Evolutionary conservation across 2,113 vertebrate species (phyloP).

Genomic region (Chrysemys picta): DNA sequence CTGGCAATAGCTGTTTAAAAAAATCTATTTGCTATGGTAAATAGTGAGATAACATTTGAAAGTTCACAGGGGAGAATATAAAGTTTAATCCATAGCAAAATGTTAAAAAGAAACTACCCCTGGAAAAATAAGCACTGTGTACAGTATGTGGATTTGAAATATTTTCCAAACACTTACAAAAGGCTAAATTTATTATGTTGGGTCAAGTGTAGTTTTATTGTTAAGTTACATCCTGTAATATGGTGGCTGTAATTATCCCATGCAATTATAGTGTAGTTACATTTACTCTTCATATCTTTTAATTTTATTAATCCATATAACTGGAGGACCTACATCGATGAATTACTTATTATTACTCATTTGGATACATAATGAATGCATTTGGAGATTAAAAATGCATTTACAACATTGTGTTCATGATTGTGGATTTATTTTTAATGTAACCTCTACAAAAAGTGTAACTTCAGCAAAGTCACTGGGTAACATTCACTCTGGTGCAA

Average conservation of each 20-base stretch:
- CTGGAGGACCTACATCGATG: neutral
- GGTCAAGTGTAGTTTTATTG: neutral
- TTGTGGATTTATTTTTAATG: neutral
- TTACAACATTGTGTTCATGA: neutral
- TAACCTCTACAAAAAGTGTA: neutral
- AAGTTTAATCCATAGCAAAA: too few species aligned
- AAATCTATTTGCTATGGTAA: neutral
- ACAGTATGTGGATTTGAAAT: neutral
- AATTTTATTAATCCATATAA: neutral
- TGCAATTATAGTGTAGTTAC: neutral
- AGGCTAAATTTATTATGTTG: neutral
- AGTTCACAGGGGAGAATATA: neutral
- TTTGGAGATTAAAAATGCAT: neutral
- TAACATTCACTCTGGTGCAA: neutral
- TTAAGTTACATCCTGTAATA: too few species aligned
- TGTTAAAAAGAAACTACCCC: neutral
- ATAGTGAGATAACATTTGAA: neutral
- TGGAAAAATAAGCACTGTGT: neutral
- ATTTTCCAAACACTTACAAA: neutral
- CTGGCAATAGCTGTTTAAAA: neutral
- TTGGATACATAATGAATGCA: neutral
- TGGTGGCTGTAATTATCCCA: neutral
- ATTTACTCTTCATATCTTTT: neutral
- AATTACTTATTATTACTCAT: neutral
- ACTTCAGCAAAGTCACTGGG: neutral